These are phyloP conservation scores for Ovibos moschatus DNA, from an alignment of 2,113 vertebrate species.

Conservation along the genomic window DNA sequence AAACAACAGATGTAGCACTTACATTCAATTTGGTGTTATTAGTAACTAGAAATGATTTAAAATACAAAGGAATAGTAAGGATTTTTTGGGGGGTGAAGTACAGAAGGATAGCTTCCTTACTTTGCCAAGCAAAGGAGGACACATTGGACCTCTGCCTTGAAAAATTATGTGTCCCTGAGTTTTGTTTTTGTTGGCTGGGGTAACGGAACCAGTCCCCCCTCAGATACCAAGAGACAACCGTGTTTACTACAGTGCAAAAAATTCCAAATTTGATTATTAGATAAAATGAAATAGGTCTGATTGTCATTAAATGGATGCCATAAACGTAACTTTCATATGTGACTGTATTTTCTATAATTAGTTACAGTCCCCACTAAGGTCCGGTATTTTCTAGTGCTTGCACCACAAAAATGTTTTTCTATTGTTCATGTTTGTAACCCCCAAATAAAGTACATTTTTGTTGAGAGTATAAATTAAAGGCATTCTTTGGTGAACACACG, in stretches of 20 bases:
- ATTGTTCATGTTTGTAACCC: background rate
- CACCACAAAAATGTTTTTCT: background rate
- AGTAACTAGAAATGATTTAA: background rate
- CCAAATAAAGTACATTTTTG: background rate
- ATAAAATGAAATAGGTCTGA: background rate
- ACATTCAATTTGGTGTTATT: background rate
- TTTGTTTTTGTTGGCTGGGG: background rate
- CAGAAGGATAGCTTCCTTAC: background rate
- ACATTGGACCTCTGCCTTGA: background rate
- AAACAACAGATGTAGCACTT: background rate
- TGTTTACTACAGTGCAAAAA: background rate
- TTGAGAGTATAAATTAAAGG: background rate
- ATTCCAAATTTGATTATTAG: background rate
- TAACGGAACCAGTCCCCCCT: background rate
- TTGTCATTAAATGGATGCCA: fast-evolving
- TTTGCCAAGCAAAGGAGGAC: background rate
- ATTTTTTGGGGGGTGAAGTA: background rate
- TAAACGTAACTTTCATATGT: fast-evolving
- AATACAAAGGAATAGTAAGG: background rate
- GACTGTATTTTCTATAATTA: background rate
- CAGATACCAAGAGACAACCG: background rate
- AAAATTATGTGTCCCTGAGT: background rate
- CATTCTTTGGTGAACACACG: background rate
- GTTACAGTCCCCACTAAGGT: background rate
- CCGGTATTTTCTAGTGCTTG: background rate